Evolutionary conservation across 1,140 invertebrate species (phyloP).

Genomic region (Bradynema listronoti): DNA sequence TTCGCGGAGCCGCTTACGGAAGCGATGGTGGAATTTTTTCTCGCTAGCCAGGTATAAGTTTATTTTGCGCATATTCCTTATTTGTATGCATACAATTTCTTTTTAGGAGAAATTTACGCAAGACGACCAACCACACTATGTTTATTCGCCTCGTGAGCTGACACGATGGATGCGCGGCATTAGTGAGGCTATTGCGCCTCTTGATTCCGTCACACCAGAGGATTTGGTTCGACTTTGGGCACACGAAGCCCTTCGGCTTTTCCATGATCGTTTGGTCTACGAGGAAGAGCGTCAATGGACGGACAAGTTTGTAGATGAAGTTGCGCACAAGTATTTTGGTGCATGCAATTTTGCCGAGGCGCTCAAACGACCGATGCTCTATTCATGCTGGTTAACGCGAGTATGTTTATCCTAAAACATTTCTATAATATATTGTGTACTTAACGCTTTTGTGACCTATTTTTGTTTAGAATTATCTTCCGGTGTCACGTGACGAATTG

Average conservation of each 20-base stretch:
- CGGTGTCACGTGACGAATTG: slow-evolving; percentile 86
- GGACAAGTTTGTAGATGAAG: slow-evolving; percentile 89
- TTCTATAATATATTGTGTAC: background rate
- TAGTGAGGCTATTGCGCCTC: slow-evolving; percentile 86
- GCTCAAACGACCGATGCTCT: slow-evolving; percentile 81
- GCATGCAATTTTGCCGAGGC: slow-evolving; percentile 71
- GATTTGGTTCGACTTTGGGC: slow-evolving; percentile 93
- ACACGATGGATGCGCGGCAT: slow-evolving; percentile 98
- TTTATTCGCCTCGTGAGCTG: slow-evolving; percentile 87
- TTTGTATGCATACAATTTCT: slow-evolving; percentile 9
- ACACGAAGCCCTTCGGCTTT: slow-evolving; percentile 90
- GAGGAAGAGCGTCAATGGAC: slow-evolving; percentile 92
- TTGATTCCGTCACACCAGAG: slow-evolving; percentile 82
- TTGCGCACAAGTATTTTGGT: slow-evolving; percentile 90
- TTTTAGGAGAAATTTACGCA: slow-evolving; percentile 84
- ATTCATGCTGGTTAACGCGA: slow-evolving; percentile 97
- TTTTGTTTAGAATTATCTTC: slow-evolving; percentile 73
- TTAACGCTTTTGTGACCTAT: background rate
- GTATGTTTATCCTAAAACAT: slow-evolving; percentile 18
- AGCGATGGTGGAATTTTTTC: slow-evolving; percentile 98
- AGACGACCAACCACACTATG: slow-evolving; percentile 98
- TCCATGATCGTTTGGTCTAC: slow-evolving; percentile 85
- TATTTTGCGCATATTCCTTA: background rate
- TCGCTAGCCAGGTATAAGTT: slow-evolving; percentile 71
- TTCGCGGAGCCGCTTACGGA: slow-evolving; percentile 93